Percentiles rank a stretch among this genome's conserved stretches.
phyloP scores from a whole-genome alignment of 2,888 invertebrate species.

The Nomada flava region DNA sequence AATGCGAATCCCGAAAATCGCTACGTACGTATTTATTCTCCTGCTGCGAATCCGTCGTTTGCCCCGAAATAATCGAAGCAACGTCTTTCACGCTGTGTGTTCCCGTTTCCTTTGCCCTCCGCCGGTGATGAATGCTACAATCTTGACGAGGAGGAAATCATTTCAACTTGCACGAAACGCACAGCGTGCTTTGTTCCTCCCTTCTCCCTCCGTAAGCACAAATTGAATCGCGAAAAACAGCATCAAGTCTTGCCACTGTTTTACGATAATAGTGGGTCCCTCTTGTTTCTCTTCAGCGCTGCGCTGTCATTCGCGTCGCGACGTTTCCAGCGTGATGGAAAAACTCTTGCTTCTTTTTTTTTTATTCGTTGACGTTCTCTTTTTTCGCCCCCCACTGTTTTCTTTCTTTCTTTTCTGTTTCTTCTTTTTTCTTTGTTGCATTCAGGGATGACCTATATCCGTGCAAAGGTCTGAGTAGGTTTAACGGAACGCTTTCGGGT shows the following conservation, averaged over 20 bases:
- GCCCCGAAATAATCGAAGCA: background rate
- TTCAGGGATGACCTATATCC: slow-evolving; percentile 63
- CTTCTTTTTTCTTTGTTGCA: slow-evolving; percentile 32
- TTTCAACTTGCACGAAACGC: slow-evolving; percentile 18
- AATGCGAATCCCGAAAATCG: slow-evolving; percentile 17
- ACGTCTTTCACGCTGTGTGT: background rate
- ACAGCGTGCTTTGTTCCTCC: slow-evolving; percentile 15
- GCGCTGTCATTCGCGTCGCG: slow-evolving; percentile 28
- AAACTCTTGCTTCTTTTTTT: slow-evolving; percentile 48
- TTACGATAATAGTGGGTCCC: slow-evolving; percentile 37
- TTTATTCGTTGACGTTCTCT: slow-evolving; percentile 48
- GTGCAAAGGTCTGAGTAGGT: slow-evolving; percentile 56
- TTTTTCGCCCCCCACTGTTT: background rate
- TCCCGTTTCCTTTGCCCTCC: too few species aligned
- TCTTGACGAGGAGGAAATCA: slow-evolving; percentile 14
- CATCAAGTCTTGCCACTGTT: slow-evolving; percentile 52
- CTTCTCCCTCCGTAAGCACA: slow-evolving; percentile 25
- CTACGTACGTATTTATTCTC: background rate
- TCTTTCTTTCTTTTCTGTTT: slow-evolving; percentile 11
- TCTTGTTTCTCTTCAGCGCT: slow-evolving; percentile 29
- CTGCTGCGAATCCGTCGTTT: background rate
- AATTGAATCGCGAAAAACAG: slow-evolving; percentile 57
- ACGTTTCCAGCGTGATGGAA: slow-evolving; percentile 45
- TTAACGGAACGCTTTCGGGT: slow-evolving; percentile 64
- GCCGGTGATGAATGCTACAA: background rate